A percentile compares a stretch with the other conserved stretches of the same genome.
phyloP scores from a whole-genome alignment of 2,888 invertebrate species.

The Trissoscelio sp. region DNA sequence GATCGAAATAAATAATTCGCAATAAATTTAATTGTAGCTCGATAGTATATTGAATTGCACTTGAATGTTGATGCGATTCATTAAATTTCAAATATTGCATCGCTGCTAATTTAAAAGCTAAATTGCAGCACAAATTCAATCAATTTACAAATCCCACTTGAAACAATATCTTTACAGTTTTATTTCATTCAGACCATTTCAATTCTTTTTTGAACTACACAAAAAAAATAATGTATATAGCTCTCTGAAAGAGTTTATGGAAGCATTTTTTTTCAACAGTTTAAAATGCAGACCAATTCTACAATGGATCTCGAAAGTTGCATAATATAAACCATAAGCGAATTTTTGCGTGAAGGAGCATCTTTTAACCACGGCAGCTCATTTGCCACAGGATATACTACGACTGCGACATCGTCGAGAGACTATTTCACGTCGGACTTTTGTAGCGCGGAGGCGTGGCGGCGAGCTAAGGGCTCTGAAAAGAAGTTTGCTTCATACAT shows the following conservation, averaged over 20 bases:
- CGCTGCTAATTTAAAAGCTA: no score
- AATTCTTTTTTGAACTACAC: no score
- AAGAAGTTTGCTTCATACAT: constrained; percentile 46
- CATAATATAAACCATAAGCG: constrained; percentile 7
- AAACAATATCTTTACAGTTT: no score
- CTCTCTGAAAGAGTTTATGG: background rate
- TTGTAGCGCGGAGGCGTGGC: constrained; percentile 55
- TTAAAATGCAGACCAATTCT: constrained; percentile 10
- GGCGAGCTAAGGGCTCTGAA: constrained; percentile 58
- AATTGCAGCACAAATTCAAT: no score
- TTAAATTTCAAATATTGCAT: no score
- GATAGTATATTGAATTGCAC: no score
- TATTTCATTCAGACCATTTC: no score
- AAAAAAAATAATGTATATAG: background rate
- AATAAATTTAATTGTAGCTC: no score
- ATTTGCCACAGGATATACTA: constrained; percentile 53
- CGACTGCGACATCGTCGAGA: constrained; percentile 37
- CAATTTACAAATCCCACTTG: no score
- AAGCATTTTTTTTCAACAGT: constrained; percentile 4
- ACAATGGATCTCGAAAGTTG: constrained; percentile 10
- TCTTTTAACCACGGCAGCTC: constrained; percentile 41
- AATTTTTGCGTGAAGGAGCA: constrained; percentile 3
- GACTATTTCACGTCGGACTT: constrained; percentile 32
- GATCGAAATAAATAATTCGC: no score
- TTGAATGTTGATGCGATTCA: no score